Base-by-base conservation (phyloP, 2,888 invertebrate species). In the Spialia ferax region DNA sequence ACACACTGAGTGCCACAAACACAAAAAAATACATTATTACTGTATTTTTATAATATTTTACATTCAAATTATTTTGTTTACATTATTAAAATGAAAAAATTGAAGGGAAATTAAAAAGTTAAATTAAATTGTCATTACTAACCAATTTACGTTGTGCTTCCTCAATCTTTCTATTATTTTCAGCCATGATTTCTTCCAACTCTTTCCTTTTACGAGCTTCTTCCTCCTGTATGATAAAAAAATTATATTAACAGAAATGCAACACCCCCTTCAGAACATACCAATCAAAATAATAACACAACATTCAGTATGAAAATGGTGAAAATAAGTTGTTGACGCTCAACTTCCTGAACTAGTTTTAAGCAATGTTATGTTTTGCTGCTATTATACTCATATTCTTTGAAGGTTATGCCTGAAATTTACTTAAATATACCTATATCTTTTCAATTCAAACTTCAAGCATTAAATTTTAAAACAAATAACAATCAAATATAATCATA, bases 61-160 rank as follows among this genome's bases (percentile, higher is more conserved):
- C n/a, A n/a, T n/a, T n/a, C n/a, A n/a, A n/a, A n/a, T n/a, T n/a
- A n/a, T n/a, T n/a, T n/a, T n/a, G n/a, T n/a, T n/a, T n/a, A n/a
- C 10, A 29, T 29, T 2, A 10, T 29, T 29, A 10, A 3, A 6
- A 29, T 29, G 10, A 2, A 29, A 29, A 10, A 29, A 29, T 10
- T 29, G 29, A 35, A 35, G 2, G 35, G 3, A 35, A 35, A 3
- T 11, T 0, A 10, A 35, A 13, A 13, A 32, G 1, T 11, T 11
- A 11, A 38, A 8, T 1, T 45, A 8, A 8, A 45, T 45, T 45
- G 45, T 45, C 18, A 45, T 45, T 59, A 94, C 95, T 95, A 89
- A 99, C 99, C 96, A 99, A 95, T 96, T 98, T 98, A 85, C 97
- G 96, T 95, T 99, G 99, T 77, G 99, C 99, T 89, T 99, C 99